phyloP scores from a whole-genome alignment of 2,888 invertebrate genomes.

The Volucella bombylans region DNA sequence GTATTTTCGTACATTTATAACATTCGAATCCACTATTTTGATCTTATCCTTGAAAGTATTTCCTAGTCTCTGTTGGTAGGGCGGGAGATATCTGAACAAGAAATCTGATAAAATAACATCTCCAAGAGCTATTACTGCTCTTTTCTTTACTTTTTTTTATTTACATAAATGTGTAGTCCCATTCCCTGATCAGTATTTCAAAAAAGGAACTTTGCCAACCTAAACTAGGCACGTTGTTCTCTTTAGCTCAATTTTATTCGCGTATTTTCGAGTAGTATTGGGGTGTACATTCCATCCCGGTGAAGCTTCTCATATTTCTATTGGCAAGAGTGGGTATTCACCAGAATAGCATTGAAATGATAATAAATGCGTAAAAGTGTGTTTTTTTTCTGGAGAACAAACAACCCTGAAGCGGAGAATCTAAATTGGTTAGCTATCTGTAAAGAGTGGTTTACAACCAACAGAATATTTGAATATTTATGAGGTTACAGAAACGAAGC shows the following conservation, averaged over 20 bases:
- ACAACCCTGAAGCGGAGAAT: not conserved
- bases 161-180: not conserved
- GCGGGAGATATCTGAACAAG: not conserved
- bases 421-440: not conserved
- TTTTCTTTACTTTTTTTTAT: no score
- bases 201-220: not conserved
- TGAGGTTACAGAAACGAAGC: not conserved
- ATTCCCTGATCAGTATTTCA: not conserved
- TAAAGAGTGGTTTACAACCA: not conserved
- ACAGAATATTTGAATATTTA: conserved; percentile 19
- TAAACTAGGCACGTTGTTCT: not conserved
- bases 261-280: not conserved
- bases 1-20: not conserved
- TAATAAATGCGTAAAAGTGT: no score
- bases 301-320: not conserved
- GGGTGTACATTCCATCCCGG: not conserved
- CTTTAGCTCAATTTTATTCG: no score
- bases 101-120: conserved; percentile 23
- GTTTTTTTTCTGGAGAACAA: no score
- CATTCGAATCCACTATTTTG: not conserved
- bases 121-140: not conserved
- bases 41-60: conserved; percentile 8
- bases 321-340: not conserved
- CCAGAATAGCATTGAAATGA: no score
- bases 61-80: not conserved